These are phyloP conservation scores for Synanthedon vespiformis DNA, from an alignment of 2,888 invertebrate species.

Conservation along the genomic window DNA sequence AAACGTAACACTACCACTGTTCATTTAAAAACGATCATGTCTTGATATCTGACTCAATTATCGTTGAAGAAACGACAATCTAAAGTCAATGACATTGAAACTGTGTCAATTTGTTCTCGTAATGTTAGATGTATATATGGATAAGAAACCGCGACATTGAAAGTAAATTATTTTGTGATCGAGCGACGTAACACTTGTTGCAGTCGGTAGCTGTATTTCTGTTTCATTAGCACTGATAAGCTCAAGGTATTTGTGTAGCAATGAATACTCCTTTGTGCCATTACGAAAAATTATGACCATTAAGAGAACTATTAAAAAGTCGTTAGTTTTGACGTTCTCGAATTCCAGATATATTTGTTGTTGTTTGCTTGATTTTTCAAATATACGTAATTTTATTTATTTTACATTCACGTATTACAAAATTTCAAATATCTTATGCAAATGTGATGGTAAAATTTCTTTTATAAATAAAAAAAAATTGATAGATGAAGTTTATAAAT, in stretches of 20 bases:
- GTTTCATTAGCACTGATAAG: background rate
- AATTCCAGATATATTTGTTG: background rate
- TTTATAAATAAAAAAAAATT: too few relatives aligned
- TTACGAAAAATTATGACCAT: background rate
- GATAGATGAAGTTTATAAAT: too few relatives aligned
- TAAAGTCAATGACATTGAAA: constrained; percentile 17
- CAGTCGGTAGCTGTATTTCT: background rate
- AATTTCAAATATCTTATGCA: too few relatives aligned
- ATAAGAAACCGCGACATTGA: background rate
- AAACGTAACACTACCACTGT: too few relatives aligned
- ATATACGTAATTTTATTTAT: too few relatives aligned
- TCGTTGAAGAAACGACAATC: constrained; percentile 4
- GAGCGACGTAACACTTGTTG: background rate
- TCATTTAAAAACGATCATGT: background rate
- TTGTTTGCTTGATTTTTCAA: background rate
- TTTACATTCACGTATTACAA: too few relatives aligned
- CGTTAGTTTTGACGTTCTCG: background rate
- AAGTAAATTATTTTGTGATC: background rate
- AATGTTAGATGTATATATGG: background rate
- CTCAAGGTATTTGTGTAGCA: background rate
- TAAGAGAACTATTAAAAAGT: background rate
- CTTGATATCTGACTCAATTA: background rate
- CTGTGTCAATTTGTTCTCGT: background rate
- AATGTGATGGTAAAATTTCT: too few relatives aligned
- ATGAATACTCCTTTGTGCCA: background rate